These are phyloP conservation scores for Grantiella picta DNA, from an alignment of 2,113 vertebrate genomes.

Conservation along the genomic window DNA sequence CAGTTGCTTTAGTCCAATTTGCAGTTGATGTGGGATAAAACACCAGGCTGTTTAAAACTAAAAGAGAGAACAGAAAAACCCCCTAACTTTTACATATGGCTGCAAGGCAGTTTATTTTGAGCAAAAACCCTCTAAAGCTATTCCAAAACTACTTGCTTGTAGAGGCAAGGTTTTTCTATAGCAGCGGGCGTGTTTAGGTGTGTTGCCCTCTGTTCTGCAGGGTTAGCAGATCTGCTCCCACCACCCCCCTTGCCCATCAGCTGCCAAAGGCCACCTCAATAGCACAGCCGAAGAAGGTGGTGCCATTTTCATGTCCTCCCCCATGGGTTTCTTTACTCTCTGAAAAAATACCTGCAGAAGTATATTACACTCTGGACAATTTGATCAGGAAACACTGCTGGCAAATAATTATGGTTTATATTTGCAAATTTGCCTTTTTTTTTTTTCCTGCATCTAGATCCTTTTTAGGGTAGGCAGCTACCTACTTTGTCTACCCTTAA, in stretches of 20 bases:
- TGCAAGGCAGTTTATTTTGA: constrained; percentile 42
- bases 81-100: neutral
- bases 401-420: neutral
- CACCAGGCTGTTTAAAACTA: neutral
- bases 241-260: neutral
- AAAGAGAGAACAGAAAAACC: neutral
- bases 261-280: neutral
- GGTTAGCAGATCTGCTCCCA: neutral
- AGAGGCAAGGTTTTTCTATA: neutral
- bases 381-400: neutral
- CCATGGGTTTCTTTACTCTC: neutral
- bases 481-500: neutral
- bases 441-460: neutral
- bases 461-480: neutral
- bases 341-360: neutral
- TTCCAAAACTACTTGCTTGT: constrained; percentile 41
- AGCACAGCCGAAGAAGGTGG: neutral
- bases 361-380: neutral
- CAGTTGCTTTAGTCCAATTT: neutral
- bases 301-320: neutral
- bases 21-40: constrained; percentile 36
- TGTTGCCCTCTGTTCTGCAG: neutral
- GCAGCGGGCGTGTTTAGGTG: neutral
- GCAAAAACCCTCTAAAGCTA: constrained; percentile 12
- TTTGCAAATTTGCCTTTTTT: neutral